A percentile compares a stretch with the other conserved stretches of the same genome.
These are phyloP conservation scores for Peucedramus taeniatus DNA, from an alignment of 2,113 vertebrate genomes.

Conservation along the genomic window DNA sequence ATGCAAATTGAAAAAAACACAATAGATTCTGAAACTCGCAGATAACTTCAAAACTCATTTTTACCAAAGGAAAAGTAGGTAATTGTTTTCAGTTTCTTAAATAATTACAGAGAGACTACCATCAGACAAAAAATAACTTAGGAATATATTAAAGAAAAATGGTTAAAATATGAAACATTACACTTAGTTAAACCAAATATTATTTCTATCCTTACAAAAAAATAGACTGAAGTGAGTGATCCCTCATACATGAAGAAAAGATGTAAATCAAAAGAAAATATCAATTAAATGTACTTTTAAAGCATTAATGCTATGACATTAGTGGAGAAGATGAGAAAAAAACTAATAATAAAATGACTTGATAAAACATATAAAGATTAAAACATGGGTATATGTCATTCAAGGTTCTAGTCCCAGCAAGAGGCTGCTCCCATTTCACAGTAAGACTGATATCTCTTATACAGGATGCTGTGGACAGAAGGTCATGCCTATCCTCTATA, in stretches of 20 bases:
- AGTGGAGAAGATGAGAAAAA: background rate
- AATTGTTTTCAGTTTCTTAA: background rate
- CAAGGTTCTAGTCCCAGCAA: background rate
- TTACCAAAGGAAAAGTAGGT: background rate
- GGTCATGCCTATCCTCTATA: background rate
- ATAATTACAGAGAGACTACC: background rate
- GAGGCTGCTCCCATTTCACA: background rate
- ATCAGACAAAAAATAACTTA: background rate
- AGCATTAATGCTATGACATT: background rate
- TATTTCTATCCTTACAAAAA: background rate
- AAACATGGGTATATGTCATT: background rate
- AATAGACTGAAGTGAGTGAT: background rate
- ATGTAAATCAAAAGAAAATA: background rate
- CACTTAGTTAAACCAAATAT: background rate
- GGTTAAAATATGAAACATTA: background rate
- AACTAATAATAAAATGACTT: background rate
- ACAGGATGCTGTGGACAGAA: background rate
- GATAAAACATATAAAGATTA: background rate
- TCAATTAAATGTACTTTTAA: background rate
- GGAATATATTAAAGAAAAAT: background rate
- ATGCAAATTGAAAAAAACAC: conserved; percentile 11
- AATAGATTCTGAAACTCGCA: background rate
- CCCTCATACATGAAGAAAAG: background rate
- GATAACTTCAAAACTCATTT: background rate
- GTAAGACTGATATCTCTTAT: background rate